Base-by-base conservation (phyloP, 2,113 vertebrate genomes). In the Conger conger region DNA sequence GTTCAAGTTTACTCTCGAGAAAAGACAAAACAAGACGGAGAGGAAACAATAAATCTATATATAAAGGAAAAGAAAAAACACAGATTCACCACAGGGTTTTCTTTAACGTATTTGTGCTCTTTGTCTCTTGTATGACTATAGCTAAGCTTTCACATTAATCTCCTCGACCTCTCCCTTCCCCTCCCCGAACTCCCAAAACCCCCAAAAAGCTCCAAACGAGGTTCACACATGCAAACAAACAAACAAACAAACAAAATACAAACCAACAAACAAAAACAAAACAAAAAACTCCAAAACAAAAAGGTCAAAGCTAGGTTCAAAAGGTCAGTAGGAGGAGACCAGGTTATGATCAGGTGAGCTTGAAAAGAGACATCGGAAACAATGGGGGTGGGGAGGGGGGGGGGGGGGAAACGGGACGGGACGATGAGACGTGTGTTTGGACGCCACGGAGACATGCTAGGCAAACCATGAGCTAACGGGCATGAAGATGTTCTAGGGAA, bases 381-480 rank as follows among this genome's bases (percentile, higher is more conserved):
- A 99, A 99, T 98, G 97, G 11, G 45, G 45, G 45, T 6, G 45
- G 45, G 45, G n/a, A n/a, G n/a, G n/a, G n/a, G n/a, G n/a, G n/a
- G n/a, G n/a, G n/a, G n/a, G n/a, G n/a, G n/a, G n/a, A n/a, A n/a
- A n/a, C n/a, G n/a, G n/a, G n/a, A 98, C 97, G 96, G 97, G 97
- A 97, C 97, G 97, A 98, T 97, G 97, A 97, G 96, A 97, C 96
- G 76, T 60, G 79, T 93, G 95, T 95, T 96, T 96, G 97, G 97
- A 98, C 97, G 97, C 96, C 97, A 98, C 97, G 97, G 97, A 97
- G 97, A 98, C 97, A 99, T 99, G 97, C 97, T 98, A 99, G 97
- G 97, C 97, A 97, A 98, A 99, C 97, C 97, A 97, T 99, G 97
- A 97, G 95, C 97, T 98, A 98, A 98, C 97, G 95, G 97, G 97